Evolutionary conservation across 2,113 vertebrate species (phyloP), one percentile per base, ranked within the genome.

Genomic region (Oceanodroma tethys): DNA sequence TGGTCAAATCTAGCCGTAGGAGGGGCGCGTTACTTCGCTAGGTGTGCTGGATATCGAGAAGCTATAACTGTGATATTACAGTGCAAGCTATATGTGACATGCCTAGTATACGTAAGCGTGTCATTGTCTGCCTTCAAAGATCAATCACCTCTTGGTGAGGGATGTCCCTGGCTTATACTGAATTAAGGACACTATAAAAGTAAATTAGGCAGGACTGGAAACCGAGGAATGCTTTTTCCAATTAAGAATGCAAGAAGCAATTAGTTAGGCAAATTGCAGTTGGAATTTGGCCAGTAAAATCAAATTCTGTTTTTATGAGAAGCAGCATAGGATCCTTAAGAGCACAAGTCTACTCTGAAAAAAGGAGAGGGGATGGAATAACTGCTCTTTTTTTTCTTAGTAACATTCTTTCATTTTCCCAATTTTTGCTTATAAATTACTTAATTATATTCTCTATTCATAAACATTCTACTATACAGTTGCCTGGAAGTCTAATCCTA

Each of bases 201-300:
- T 84, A 90, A 92, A 93, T 78, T 21, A 81, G 58, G 36, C 81
- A 84, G 67, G 60, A 82, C 72, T 90, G 59, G 65, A 88, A 88
- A 73, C 26, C 62, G 26, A 75, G 72, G 65, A 74, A 86, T 83
- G 59, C n/a, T 78, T 89, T 88, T 93, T 70, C 63, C 80, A 87
- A 60, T 92, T 92, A 95, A 75, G 78, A 97, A 60, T 53, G 48
- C n/a, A 81, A 95, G 65, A 50, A 81, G 65, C 70, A 94, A 89
- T 95, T 97, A 95, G 65, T 93, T 89, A 93, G 60, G 83, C 65
- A 92, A 95, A 97, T 90, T 68, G 43, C 21, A 34, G 38, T 81
- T 97, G 94, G 92, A 95, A 86, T 90, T 91, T 68, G 86, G 73
- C 94, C 94, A 92, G 60, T 60, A 75, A 88, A 88, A 93, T 90